phyloP scores from a whole-genome alignment of 2,888 invertebrate species.

The Perizoma flavofasciatum region DNA sequence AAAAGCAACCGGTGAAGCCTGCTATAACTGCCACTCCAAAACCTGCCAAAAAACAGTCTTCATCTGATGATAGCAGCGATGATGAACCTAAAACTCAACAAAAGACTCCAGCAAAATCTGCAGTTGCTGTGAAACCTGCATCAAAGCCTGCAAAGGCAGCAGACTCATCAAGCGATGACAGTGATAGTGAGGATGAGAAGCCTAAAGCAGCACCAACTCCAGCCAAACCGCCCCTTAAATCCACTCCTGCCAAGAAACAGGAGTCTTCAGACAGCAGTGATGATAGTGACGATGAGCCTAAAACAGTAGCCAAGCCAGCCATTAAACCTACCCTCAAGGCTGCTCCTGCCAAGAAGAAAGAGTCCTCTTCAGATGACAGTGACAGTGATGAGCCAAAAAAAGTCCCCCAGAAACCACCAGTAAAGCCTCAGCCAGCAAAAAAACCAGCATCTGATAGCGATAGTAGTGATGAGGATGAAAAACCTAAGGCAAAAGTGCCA shows the following conservation, averaged over 20 bases:
- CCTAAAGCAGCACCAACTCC: conserved; percentile 54
- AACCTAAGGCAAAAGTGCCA: conserved; percentile 34
- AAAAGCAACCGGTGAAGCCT: conserved; percentile 53
- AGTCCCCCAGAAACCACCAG: conserved; percentile 22
- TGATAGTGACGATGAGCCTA: conserved; percentile 44
- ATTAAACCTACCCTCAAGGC: conserved; percentile 17
- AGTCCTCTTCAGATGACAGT: conserved; percentile 46
- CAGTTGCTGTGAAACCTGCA: conserved; percentile 36
- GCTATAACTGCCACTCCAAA: conserved; percentile 49
- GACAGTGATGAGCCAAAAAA: conserved; percentile 36
- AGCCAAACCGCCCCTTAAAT: conserved; percentile 40
- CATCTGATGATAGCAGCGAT: conserved; percentile 57
- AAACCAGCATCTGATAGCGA: conserved; percentile 52
- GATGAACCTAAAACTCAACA: conserved; percentile 34
- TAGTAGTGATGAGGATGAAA: conserved; percentile 51
- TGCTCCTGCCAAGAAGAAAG: conserved; percentile 38
- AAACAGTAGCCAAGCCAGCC: conserved; percentile 37
- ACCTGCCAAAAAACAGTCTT: conserved; percentile 55
- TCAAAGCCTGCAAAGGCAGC: conserved; percentile 27
- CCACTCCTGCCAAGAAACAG: conserved; percentile 38
- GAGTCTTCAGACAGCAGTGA: conserved; percentile 41
- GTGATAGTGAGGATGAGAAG: conserved; percentile 53
- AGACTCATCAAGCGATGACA: conserved; percentile 50
- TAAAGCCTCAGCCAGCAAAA: conserved; percentile 42
- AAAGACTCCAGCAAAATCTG: conserved; percentile 42